These are phyloP conservation scores for Zootermopsis nevadensis DNA, from an alignment of 2,888 invertebrate species.

Conservation along the genomic window DNA sequence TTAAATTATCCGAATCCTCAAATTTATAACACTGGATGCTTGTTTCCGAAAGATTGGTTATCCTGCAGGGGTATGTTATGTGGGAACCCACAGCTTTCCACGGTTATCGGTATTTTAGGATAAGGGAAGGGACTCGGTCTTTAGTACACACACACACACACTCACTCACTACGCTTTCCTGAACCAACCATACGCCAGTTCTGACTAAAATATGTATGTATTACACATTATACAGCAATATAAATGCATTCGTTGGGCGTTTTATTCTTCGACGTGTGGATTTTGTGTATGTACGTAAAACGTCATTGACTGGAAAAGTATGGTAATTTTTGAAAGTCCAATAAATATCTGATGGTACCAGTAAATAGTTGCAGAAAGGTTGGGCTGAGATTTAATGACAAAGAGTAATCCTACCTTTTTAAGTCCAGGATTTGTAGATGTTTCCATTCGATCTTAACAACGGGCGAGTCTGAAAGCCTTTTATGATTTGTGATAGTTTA, in stretches of 20 bases:
- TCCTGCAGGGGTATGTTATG: constrained; percentile 25
- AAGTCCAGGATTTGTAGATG: too few relatives aligned
- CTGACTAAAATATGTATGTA: background rate
- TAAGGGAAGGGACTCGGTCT: background rate
- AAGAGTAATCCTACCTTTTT: too few relatives aligned
- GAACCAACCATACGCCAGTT: background rate
- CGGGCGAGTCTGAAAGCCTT: too few relatives aligned
- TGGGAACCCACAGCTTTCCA: constrained; percentile 41
- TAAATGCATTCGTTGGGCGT: background rate
- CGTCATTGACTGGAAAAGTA: too few relatives aligned
- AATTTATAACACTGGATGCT: constrained; percentile 45
- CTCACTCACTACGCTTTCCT: background rate
- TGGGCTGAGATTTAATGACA: too few relatives aligned
- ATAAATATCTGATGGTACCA: too few relatives aligned
- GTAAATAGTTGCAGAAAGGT: too few relatives aligned
- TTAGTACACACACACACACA: background rate
- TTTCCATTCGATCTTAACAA: too few relatives aligned
- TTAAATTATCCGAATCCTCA: constrained; percentile 47
- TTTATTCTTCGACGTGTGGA: background rate
- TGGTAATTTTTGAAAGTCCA: too few relatives aligned
- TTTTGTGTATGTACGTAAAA: background rate
- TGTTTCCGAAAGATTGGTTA: constrained; percentile 50
- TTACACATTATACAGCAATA: background rate
- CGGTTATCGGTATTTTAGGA: constrained; percentile 40
- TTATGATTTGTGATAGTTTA: too few relatives aligned